These are phyloP conservation scores for Pelmatolapia mariae DNA, from an alignment of 2,113 vertebrate genomes.

Conservation along the genomic window DNA sequence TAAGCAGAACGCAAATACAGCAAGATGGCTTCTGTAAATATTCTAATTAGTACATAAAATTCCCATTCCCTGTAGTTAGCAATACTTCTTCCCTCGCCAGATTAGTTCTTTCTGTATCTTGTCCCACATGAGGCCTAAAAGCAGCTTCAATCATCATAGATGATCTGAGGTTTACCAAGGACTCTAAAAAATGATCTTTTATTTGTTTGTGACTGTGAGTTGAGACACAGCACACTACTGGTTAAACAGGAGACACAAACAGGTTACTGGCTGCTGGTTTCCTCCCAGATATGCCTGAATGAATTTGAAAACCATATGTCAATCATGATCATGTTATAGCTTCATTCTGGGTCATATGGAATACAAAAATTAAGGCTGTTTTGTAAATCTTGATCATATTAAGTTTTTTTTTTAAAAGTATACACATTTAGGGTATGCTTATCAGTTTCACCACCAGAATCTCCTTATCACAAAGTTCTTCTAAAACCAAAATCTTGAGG, in stretches of 20 bases:
- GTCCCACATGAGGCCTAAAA: neutral
- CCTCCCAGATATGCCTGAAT: neutral
- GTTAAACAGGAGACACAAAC: neutral
- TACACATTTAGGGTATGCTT: neutral
- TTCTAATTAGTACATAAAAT: neutral
- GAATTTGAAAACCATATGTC: neutral
- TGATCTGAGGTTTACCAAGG: neutral
- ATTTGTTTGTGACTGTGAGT: neutral
- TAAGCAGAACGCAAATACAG: neutral
- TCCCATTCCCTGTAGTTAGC: neutral
- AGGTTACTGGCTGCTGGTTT: neutral
- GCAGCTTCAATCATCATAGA: neutral
- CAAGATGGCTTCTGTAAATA: neutral
- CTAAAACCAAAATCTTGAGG: neutral
- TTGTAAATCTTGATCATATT: neutral
- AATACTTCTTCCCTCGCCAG: neutral
- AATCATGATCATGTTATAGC: neutral
- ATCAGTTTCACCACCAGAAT: neutral
- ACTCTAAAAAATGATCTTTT: neutral
- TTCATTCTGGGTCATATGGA: neutral
- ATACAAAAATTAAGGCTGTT: neutral
- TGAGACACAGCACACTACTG: neutral
- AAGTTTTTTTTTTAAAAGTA: neutral
- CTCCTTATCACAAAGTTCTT: neutral
- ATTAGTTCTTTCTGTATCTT: neutral